phyloP scores from a whole-genome alignment of 64 coral and sea anemone genomes.

The Platygyra sinensis region DNA sequence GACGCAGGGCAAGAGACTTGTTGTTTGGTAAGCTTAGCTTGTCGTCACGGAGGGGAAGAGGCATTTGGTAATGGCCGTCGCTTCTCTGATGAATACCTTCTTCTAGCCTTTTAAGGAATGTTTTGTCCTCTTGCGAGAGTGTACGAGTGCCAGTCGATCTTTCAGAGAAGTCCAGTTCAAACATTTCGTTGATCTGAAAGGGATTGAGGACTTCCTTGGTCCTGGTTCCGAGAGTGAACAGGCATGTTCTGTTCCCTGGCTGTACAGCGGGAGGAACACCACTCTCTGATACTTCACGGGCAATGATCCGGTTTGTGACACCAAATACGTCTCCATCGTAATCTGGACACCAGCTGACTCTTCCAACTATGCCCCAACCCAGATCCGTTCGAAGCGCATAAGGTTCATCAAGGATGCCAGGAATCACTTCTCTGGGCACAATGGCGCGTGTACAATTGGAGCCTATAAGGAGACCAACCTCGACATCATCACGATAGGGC shows the following conservation, averaged over 20 bases:
- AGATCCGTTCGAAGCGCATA: no score
- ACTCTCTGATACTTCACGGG: neutral
- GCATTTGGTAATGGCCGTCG: slow-evolving; percentile 46
- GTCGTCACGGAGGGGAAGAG: slow-evolving; percentile 3
- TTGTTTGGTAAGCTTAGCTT: slow-evolving; percentile 2
- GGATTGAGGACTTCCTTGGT: slow-evolving; percentile 41
- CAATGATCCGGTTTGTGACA: slow-evolving; percentile 19
- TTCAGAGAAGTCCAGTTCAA: slow-evolving; percentile 46
- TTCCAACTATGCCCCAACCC: slow-evolving; percentile 34
- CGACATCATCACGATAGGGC: neutral
- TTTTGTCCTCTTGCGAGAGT: slow-evolving; percentile 44
- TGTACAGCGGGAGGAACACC: no score
- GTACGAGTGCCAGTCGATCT: neutral
- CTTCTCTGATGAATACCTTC: slow-evolving; percentile 19
- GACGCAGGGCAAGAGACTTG: neutral
- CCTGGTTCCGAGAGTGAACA: slow-evolving; percentile 4
- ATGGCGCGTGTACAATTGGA: slow-evolving; percentile 17
- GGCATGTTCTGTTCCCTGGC: neutral
- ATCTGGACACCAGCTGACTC: neutral
- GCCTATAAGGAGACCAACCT: slow-evolving; percentile 36
- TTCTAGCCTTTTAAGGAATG: slow-evolving; percentile 17
- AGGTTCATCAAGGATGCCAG: neutral
- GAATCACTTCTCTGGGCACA: slow-evolving; percentile 22
- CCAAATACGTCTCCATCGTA: neutral
- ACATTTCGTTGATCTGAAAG: slow-evolving; percentile 27